Evolutionary conservation across 1,140 invertebrate species (phyloP).

Genomic region (Copidosoma floridanum): DNA sequence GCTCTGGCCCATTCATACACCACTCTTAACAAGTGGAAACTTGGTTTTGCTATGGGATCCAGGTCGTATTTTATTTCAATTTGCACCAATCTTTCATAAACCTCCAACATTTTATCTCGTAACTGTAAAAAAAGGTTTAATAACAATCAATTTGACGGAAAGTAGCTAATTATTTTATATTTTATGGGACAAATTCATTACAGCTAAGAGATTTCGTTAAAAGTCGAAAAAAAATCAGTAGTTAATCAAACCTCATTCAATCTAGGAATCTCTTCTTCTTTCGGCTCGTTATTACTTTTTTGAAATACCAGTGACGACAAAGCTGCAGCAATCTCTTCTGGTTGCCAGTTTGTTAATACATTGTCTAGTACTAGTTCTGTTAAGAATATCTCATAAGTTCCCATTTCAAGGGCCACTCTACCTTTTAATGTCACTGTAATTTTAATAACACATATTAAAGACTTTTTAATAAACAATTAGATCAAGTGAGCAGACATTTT

Average conservation of each 20-base stretch:
- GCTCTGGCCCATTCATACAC: conserved; percentile 95
- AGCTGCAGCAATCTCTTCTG: conserved; percentile 89
- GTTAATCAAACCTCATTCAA: conserved; percentile 37
- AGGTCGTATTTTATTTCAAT: conserved; percentile 43
- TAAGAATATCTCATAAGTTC: conserved; percentile 89
- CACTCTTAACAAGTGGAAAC: conserved; percentile 89
- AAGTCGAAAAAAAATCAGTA: background rate
- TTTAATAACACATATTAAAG: background rate
- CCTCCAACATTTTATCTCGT: conserved; percentile 36
- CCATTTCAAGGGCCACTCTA: conserved; percentile 93
- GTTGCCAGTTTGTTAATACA: conserved; percentile 78
- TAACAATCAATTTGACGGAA: background rate
- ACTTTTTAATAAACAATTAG: conserved; percentile 18
- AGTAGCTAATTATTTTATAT: background rate
- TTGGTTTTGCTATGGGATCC: conserved; percentile 66
- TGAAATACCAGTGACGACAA: conserved; percentile 92
- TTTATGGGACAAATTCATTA: conserved; percentile 1
- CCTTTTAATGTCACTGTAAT: conserved; percentile 80
- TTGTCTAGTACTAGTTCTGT: conserved; percentile 96
- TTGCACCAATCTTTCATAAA: conserved; percentile 41
- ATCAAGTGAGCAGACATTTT: conserved; percentile 33
- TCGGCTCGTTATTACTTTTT: conserved; percentile 64
- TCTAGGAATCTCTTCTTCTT: conserved; percentile 30
- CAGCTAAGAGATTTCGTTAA: background rate
- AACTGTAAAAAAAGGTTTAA: conserved; percentile 23